Evolutionary conservation across 1,140 invertebrate genomes (phyloP), one percentile per base, ranked within the genome.

Genomic region (Drusus annulatus): DNA sequence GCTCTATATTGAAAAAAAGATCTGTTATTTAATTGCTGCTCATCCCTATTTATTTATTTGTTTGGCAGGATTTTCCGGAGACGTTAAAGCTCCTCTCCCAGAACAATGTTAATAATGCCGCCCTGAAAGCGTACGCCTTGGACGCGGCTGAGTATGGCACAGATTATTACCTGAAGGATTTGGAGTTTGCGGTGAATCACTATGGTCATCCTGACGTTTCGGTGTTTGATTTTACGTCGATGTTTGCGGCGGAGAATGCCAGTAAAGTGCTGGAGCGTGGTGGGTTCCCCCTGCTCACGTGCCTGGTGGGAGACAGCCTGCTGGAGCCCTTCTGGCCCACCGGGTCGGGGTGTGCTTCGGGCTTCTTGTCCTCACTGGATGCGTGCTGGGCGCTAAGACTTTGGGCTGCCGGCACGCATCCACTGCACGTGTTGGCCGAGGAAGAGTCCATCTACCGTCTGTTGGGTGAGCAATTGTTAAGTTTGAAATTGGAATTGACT

Each of bases 191-290:
- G 1, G 95, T 98, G 0, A 99, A 99, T 90, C 98, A 99, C 89
- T 98, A 98, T 87, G 97, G 98, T 1, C 96, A 99, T 87, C 95
- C 98, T 2, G 98, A 99, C 89, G 96, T 99, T 0, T 97, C 98
- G n/a, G 98, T 99, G 93, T 99, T 99, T 89, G 98, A 99, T 89
- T 99, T 99, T 87, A 99, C 98, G 0, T 98, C 97, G 0, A 98
- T 99, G 96, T 99, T 98, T 89, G 96, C 97, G 4, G 97, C 98
- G 0, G 97, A 99, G 88, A 98, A 99, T 91, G 88, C 89, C n/a
- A 87, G 88, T 50, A 85, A 88, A 84, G 88, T 89, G 5, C 85
- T 86, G 84, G 94, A 98, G 86, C 91, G 94, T 71, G 89, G 94
- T 80, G 95, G 95, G 0, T 94, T 96, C 81, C 92, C 93, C 63